Conservation (phyloP, 2,888 invertebrate genomes). For the Globia sparganii region DNA sequence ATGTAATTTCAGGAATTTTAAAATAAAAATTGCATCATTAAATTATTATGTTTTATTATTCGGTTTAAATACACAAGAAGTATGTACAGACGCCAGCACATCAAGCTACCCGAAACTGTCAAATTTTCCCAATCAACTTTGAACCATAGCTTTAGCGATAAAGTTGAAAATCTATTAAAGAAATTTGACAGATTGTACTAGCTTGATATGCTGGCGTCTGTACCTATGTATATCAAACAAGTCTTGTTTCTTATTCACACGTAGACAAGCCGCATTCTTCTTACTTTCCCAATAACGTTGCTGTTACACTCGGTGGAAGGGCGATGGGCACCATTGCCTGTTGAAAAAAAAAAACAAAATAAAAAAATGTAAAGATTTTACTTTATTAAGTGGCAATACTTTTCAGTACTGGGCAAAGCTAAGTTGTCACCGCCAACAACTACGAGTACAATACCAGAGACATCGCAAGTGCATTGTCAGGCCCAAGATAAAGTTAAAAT, state of each 20-base stretch:
- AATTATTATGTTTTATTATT: neutral
- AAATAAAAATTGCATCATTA: neutral
- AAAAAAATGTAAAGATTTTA: neutral
- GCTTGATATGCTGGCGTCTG: no score
- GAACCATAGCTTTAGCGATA: no score
- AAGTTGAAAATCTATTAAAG: no score
- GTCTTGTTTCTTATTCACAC: neutral
- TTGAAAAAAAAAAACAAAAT: neutral
- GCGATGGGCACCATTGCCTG: accelerated
- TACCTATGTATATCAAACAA: no score
- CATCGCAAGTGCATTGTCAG: no score
- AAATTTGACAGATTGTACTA: no score
- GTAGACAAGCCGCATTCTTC: neutral
- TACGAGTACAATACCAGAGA: no score
- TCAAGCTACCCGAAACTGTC: no score
- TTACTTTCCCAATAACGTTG: constrained; percentile 45
- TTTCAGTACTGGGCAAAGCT: neutral
- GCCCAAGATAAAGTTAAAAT: no score
- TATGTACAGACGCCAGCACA: no score
- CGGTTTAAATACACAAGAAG: neutral
- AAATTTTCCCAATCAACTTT: no score
- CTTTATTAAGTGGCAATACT: neutral
- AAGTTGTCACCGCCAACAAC: no score
- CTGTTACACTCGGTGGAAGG: constrained; percentile 49
- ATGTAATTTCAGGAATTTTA: neutral